Percentiles rank a stretch among this genome's conserved stretches.
Evolutionary conservation across 2,113 vertebrate species (phyloP).

Genomic region (Austrofundulus limnaeus): DNA sequence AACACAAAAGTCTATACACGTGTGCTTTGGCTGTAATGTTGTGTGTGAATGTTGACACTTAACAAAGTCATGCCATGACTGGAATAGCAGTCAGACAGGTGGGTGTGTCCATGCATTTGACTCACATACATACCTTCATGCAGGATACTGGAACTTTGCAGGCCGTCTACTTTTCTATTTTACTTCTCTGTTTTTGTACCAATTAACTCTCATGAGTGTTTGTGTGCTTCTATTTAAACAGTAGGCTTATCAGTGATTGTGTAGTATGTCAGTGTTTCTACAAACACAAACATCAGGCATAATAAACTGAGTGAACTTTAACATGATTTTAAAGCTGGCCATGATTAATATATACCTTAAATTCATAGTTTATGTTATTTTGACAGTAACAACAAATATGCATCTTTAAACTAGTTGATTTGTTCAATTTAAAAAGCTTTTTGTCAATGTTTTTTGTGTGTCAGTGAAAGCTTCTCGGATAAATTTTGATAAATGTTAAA

Average conservation of each 20-base stretch:
- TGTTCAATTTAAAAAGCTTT: too few species aligned
- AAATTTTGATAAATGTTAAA: too few species aligned
- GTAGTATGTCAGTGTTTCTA: constrained; percentile 59
- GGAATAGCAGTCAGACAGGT: constrained; percentile 21
- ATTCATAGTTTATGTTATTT: too few species aligned
- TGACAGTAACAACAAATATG: too few species aligned
- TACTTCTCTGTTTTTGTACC: not conserved
- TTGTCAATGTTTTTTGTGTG: too few species aligned
- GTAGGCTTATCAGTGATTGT: constrained; percentile 62
- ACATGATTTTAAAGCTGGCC: not conserved
- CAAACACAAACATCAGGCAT: not conserved
- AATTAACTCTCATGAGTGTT: not conserved
- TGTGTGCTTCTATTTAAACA: not conserved
- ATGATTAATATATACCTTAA: too few species aligned
- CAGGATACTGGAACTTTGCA: constrained; percentile 5
- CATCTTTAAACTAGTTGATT: too few species aligned
- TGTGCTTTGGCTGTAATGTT: too few species aligned
- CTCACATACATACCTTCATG: constrained; percentile 35
- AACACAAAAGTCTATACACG: too few species aligned
- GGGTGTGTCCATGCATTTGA: too few species aligned
- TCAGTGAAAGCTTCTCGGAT: too few species aligned
- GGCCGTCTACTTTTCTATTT: not conserved
- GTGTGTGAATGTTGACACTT: not conserved
- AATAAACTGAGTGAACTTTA: too few species aligned
- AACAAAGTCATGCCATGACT: constrained; percentile 11